Evolutionary conservation across 2,113 vertebrate genomes (phyloP).

Genomic region (Pelodiscus sinensis): DNA sequence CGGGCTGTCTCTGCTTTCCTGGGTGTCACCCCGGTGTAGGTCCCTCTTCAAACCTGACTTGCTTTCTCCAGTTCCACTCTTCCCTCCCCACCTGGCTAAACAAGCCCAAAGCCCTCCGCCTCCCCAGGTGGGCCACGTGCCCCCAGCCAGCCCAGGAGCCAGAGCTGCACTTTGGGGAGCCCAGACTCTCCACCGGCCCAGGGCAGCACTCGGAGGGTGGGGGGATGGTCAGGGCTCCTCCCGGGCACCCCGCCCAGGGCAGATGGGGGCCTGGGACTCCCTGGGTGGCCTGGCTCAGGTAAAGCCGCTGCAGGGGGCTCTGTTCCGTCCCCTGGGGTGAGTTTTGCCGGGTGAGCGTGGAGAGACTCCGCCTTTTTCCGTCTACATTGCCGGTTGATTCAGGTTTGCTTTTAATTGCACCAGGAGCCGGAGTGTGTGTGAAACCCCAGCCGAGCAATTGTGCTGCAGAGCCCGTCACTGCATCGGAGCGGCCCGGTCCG

Average conservation of each 20-base stretch:
- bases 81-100: too few relatives aligned
- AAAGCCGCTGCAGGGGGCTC: rapidly evolving
- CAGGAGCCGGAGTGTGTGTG: constrained; percentile 42
- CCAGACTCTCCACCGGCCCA: too few relatives aligned
- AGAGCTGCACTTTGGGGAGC: too few relatives aligned
- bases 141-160: too few relatives aligned
- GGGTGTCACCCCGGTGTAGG: not conserved
- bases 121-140: too few relatives aligned
- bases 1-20: not conserved
- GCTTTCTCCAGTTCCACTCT: not conserved
- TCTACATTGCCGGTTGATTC: constrained; percentile 20
- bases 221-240: too few relatives aligned
- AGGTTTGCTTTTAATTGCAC: constrained; percentile 52
- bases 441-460: constrained; percentile 52
- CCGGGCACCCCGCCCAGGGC: too few relatives aligned
- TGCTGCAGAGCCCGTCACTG: constrained; percentile 5
- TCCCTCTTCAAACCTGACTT: not conserved
- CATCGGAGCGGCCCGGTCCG: constrained; percentile 1
- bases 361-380: not conserved
- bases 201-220: too few relatives aligned
- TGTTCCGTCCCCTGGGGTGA: not conserved
- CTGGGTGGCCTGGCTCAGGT: not conserved
- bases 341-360: not conserved
- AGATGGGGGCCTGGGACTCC: too few relatives aligned
- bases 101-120: too few relatives aligned